These are phyloP conservation scores for Cyanoderma ruficeps DNA, from an alignment of 2,113 vertebrate genomes.

Conservation along the genomic window DNA sequence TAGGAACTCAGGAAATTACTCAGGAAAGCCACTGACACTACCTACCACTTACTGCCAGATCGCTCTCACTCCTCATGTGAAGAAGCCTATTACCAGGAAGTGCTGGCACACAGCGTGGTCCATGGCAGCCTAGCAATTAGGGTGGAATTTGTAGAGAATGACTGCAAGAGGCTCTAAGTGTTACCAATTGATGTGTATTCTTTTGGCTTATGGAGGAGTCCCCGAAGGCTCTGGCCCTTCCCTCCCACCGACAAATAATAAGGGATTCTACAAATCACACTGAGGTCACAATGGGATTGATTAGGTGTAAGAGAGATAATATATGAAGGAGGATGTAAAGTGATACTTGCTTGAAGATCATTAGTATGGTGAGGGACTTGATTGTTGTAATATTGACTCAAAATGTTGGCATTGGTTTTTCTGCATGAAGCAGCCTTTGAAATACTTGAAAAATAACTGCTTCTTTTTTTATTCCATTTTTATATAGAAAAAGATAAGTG, in stretches of 20 bases:
- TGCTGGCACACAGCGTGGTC: background rate
- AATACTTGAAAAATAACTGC: background rate
- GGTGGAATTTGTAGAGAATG: slow-evolving; percentile 12
- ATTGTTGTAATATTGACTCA: background rate
- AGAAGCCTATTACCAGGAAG: background rate
- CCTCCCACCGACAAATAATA: background rate
- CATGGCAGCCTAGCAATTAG: slow-evolving; percentile 28
- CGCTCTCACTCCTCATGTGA: slow-evolving; percentile 20
- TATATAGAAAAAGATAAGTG: background rate
- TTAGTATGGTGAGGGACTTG: background rate
- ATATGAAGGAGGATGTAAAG: slow-evolving; percentile 18
- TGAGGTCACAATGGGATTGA: slow-evolving; percentile 17
- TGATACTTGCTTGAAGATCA: slow-evolving; percentile 15
- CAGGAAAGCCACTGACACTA: slow-evolving; percentile 64
- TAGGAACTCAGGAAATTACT: slow-evolving; percentile 59
- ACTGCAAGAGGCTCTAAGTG: background rate
- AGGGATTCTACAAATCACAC: background rate
- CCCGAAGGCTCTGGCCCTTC: background rate
- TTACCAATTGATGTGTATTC: background rate
- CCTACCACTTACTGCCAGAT: slow-evolving; percentile 62
- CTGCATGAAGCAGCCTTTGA: background rate
- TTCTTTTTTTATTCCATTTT: background rate
- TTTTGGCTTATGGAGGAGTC: background rate
- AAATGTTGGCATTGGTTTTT: slow-evolving; percentile 13
- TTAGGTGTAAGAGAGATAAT: slow-evolving; percentile 34